These are phyloP conservation scores for Torymus tubicola DNA, from an alignment of 2,888 invertebrate species.

Conservation along the genomic window DNA sequence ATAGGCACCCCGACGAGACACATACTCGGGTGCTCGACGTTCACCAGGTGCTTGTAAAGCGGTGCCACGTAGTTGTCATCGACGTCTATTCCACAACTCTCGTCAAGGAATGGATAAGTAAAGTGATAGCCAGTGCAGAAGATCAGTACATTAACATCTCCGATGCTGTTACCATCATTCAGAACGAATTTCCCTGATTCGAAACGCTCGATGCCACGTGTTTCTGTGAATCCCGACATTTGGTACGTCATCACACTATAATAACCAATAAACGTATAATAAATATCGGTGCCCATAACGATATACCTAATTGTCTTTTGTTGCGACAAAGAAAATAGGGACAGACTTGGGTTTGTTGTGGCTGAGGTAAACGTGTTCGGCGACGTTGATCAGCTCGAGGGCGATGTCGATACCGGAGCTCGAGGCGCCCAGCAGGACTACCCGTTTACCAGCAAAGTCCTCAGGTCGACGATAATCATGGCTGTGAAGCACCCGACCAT, in stretches of 20 bases:
- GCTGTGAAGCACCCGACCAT: constrained; percentile 29
- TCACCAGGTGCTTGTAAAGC: constrained; percentile 87
- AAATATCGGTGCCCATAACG: too few species aligned
- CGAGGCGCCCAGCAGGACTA: constrained; percentile 22
- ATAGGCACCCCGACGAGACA: constrained; percentile 86
- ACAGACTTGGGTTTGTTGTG: constrained; percentile 77
- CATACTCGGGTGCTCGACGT: constrained; percentile 86
- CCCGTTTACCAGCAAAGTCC: constrained; percentile 1
- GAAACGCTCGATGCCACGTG: constrained; percentile 75
- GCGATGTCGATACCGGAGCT: constrained; percentile 31
- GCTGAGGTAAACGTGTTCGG: constrained; percentile 77
- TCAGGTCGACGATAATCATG: constrained; percentile 35
- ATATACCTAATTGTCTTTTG: too few species aligned
- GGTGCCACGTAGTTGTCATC: constrained; percentile 81
- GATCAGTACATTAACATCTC: constrained; percentile 81
- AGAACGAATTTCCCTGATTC: constrained; percentile 79
- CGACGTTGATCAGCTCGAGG: constrained; percentile 16
- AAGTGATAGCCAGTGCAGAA: constrained; percentile 88
- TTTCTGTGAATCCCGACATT: constrained; percentile 74
- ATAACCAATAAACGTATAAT: constrained; percentile 66
- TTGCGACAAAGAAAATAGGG: not conserved
- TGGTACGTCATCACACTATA: constrained; percentile 78
- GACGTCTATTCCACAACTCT: constrained; percentile 79
- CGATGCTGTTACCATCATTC: constrained; percentile 80
- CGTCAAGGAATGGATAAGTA: constrained; percentile 83